Base-by-base conservation (phyloP, 2,113 vertebrate genomes). In the Chionomys nivalis region DNA sequence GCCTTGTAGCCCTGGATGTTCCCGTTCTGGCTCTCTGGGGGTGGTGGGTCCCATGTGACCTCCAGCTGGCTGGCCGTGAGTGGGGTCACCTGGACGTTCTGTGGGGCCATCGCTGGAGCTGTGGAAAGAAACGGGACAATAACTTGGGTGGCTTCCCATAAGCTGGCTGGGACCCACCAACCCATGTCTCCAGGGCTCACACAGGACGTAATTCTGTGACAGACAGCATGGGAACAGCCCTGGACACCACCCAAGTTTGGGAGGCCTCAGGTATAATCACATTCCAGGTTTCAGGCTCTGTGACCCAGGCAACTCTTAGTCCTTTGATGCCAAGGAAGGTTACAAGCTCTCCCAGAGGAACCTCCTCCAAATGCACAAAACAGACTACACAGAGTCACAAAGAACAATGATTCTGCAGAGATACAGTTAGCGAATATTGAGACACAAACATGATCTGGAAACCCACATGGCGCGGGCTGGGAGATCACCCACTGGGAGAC, bases 1-100 rank as follows among this genome's bases (percentile, higher is more conserved):
- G 99, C 99, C 99, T 99, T 99, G 98, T 99, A 99, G 98, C 99
- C 99, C 98, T 99, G 99, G 97, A 99, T 99, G 98, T 99, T 99
- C 97, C 99, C 99, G 5, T 99, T 99, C 97, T 99, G 99, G 94
- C 99, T 99, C 98, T 99, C 99, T 0, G 98, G 98, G 0, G 99
- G 99, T 17, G 99, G 99, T 0, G 99, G 99, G 92, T 99, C 99
- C 99, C 99, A 99, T 17, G 98, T 98, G 97, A 99, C 98, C 98
- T 99, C 99, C 98, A 99, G 98, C 98, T 99, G 98, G 96, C 99
- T 99, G 73, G 99, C 99, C 0, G 99, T 99, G 78, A 99, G 98
- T 0, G 99, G 98, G 47, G 98, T 99, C 78, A 99, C 99, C 93
- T 97, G 98, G 97, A 99, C 98, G 33, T 98, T 99, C 99, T 99